Evolutionary conservation across 2,888 invertebrate genomes (phyloP).

Genomic region (Erpobdella octoculata): DNA sequence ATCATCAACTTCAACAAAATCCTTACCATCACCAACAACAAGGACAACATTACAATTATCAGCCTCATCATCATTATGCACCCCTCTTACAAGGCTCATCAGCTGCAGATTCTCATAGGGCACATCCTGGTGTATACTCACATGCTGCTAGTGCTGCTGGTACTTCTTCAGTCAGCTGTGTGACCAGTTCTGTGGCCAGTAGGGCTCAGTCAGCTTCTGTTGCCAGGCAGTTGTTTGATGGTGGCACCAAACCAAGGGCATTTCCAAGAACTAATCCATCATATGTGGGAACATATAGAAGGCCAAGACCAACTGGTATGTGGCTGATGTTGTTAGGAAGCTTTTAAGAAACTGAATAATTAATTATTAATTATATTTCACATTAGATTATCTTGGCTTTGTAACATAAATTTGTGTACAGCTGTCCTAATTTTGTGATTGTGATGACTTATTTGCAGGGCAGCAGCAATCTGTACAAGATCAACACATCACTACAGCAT

Average conservation of each 20-base stretch:
- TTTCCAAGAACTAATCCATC: constrained; percentile 51
- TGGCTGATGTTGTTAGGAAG: not conserved
- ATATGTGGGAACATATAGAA: constrained; percentile 43
- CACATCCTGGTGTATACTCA: constrained; percentile 16
- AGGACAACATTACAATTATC: not conserved
- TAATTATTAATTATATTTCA: too few species aligned
- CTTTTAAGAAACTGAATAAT: not conserved
- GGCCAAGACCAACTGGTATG: constrained; percentile 1
- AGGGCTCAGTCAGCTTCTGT: not conserved
- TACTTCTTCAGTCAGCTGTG: not conserved
- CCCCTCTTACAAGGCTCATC: not conserved
- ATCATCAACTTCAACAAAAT: constrained; percentile 8
- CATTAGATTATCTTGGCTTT: too few species aligned
- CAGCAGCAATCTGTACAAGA: constrained; percentile 15
- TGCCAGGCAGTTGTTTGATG: not conserved
- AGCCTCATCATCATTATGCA: not conserved
- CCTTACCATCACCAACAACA: not conserved
- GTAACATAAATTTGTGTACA: too few species aligned
- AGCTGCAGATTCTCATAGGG: not conserved
- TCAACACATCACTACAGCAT: not conserved
- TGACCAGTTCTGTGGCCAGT: not conserved
- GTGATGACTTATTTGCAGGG: not conserved
- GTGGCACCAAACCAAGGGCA: constrained; percentile 43
- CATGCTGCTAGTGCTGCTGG: not conserved
- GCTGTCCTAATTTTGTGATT: not conserved